These are phyloP conservation scores for Alentia gelatinosa DNA, from an alignment of 2,888 invertebrate genomes.

Conservation along the genomic window DNA sequence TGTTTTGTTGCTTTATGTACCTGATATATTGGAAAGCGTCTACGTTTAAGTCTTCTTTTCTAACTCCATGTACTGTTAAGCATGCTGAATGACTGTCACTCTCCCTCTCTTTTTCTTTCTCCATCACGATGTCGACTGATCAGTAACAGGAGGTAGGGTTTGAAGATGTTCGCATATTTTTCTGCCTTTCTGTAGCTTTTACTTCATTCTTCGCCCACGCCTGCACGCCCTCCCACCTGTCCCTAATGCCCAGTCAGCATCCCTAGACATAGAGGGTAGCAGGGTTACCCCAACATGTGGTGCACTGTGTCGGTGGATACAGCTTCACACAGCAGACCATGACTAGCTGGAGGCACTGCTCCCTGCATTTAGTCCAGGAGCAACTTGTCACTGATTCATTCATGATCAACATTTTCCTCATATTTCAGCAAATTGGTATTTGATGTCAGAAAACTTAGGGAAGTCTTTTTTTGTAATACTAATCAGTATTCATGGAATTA, in stretches of 20 bases:
- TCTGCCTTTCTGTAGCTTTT: conserved; percentile 39
- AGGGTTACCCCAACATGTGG: too few relatives aligned
- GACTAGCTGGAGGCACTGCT: too few relatives aligned
- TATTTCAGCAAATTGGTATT: too few relatives aligned
- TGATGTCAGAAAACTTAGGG: too few relatives aligned
- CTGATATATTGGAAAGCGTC: not conserved
- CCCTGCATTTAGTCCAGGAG: too few relatives aligned
- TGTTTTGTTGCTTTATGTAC: too few relatives aligned
- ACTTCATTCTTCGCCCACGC: not conserved
- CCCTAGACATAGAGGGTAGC: not conserved
- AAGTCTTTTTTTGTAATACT: too few relatives aligned
- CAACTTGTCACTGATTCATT: too few relatives aligned
- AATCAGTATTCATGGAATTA: too few relatives aligned
- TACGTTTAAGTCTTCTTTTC: not conserved
- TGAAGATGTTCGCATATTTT: not conserved
- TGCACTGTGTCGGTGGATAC: too few relatives aligned
- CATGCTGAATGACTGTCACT: conserved; percentile 21
- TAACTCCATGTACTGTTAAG: not conserved
- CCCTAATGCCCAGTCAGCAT: not conserved
- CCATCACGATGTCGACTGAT: not conserved
- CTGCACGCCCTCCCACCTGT: not conserved
- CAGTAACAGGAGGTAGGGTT: conserved; percentile 39
- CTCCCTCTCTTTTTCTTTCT: not conserved
- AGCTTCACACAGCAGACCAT: too few relatives aligned
- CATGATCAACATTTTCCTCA: too few relatives aligned